Evolutionary conservation across 2,113 vertebrate species (phyloP), one percentile per base, ranked within the genome.

Genomic region (Sceloporus tristichus): DNA sequence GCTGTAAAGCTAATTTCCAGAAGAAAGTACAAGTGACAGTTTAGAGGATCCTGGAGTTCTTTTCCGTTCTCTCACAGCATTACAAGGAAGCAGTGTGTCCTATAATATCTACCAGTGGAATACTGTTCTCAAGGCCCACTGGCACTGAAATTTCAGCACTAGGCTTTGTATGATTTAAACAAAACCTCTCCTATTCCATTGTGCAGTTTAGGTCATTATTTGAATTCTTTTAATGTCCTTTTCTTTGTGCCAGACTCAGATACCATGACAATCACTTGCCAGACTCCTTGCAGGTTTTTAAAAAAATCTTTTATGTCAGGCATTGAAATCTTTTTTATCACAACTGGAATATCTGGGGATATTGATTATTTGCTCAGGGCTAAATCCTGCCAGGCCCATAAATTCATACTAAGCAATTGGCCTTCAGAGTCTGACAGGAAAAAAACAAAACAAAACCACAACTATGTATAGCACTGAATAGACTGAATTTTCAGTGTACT

Each of bases 231-330:
- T 29, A 1, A 42, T 48, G 40, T n/a, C 59, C 29, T 1, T 38
- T 2, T 66, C 27, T 75, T 70, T 48, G 80, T 86, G 21, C n/a
- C 85, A 75, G 40, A 40, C 80, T 87, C 90, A 79, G 74, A 75
- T 90, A 75, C 78, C n/a, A 38, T 91, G 73, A 90, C 78, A 94
- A 89, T 53, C 68, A 40, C 65, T 82, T 86, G 29, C 18, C 56
- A 85, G 19, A 62, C 80, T 86, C 81, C 19, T 19, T 92, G 82
- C 42, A 85, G n/a, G 27, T 23, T 62, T 62, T 62, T 18, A 29
- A 54, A 90, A 82, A 42, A 82, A 1, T 78, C 38, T 89, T 87
- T 93, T 82, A 53, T 85, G 25, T 23, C 1, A 54, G 77, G 19
- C 6, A 87, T 74, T 10, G 48, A 54, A 87, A 88, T 83, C 29